Conservation (phyloP, 2,113 vertebrate species). For the Chroicocephalus ridibundus region DNA sequence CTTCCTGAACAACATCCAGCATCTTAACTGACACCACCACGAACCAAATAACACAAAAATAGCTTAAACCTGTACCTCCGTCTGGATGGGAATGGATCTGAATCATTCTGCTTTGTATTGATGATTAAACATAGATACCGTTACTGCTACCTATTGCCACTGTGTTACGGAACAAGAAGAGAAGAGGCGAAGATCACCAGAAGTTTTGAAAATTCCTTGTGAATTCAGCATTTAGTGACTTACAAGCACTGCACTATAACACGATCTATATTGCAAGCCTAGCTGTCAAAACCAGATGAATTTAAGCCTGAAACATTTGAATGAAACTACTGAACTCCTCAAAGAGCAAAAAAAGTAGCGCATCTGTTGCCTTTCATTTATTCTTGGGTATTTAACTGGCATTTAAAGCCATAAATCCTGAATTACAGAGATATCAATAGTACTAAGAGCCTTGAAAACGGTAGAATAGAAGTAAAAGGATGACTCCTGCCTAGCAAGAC, state of each 20-base stretch:
- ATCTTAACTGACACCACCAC: neutral
- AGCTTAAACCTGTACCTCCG: neutral
- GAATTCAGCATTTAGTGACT: neutral
- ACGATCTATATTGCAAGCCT: neutral
- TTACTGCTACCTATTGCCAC: neutral
- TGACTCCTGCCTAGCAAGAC: neutral
- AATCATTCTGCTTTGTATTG: neutral
- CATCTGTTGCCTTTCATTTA: constrained; percentile 6
- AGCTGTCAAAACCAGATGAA: neutral
- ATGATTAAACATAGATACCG: neutral
- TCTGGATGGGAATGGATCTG: neutral
- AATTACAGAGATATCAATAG: neutral
- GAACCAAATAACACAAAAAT: neutral
- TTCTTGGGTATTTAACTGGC: neutral
- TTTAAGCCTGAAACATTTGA: neutral
- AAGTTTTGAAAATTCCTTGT: neutral
- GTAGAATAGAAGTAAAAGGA: neutral
- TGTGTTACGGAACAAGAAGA: neutral
- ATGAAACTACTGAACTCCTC: neutral
- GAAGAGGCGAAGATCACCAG: neutral
- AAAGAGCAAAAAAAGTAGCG: neutral
- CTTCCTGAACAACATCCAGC: neutral
- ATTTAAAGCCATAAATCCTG: constrained; percentile 12
- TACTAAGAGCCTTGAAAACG: neutral
- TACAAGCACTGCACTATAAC: neutral